Conservation (phyloP, 2,113 vertebrate genomes). For the Chaetorhynchus papuensis region DNA sequence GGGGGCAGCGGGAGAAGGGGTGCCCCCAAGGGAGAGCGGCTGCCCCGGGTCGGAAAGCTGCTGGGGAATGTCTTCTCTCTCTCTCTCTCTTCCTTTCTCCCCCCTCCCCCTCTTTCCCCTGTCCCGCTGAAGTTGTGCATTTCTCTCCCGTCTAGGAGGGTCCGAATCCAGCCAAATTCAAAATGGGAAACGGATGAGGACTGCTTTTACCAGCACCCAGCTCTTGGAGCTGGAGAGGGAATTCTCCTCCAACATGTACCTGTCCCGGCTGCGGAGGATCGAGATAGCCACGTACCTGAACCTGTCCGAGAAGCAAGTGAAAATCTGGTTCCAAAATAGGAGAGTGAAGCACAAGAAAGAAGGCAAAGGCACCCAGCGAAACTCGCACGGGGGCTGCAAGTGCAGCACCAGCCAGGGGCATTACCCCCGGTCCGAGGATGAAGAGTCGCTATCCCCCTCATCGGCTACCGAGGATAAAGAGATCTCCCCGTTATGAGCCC, state of each 20-base stretch:
- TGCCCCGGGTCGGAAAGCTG: not conserved
- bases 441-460: constrained; percentile 90
- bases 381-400: constrained; percentile 85
- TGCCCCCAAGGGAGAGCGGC: not conserved
- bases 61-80: not conserved
- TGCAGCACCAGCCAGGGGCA: constrained; percentile 84
- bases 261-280: constrained; percentile 92
- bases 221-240: constrained; percentile 95
- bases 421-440: constrained; percentile 91
- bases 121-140: not conserved
- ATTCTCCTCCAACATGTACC: constrained; percentile 98
- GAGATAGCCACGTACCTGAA: constrained; percentile 97
- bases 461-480: constrained; percentile 91
- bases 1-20: not conserved
- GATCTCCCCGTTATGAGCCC: constrained; percentile 78
- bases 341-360: constrained; percentile 99
- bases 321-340: constrained; percentile 99
- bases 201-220: constrained; percentile 97
- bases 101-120: no score
- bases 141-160: constrained; percentile 70
- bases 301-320: constrained; percentile 97
- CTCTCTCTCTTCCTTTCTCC: not conserved
- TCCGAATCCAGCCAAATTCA: constrained; percentile 84
- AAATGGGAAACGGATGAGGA: constrained; percentile 96
- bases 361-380: constrained; percentile 88